Evolutionary conservation across 2,113 vertebrate species (phyloP).

Genomic region (Trichechus manatus): DNA sequence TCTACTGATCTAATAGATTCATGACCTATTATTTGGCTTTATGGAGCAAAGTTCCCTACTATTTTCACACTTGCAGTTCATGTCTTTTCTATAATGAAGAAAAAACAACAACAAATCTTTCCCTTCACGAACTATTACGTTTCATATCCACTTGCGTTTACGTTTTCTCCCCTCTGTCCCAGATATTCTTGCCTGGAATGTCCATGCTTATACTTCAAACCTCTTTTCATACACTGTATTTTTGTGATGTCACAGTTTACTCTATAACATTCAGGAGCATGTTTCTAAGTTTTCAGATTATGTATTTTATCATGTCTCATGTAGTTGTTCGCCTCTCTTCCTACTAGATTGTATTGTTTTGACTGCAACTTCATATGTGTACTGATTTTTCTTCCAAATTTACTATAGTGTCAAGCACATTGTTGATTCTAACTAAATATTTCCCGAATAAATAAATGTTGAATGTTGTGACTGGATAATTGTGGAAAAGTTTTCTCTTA

Average conservation of each 20-base stretch:
- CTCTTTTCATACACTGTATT: neutral
- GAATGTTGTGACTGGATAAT: neutral
- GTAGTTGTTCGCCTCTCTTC: neutral
- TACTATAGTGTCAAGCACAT: neutral
- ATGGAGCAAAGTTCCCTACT: neutral
- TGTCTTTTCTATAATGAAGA: neutral
- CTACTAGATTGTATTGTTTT: neutral
- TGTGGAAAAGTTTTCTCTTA: neutral
- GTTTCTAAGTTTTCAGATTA: neutral
- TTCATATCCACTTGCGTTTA: neutral
- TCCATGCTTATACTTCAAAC: neutral
- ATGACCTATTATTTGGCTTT: neutral
- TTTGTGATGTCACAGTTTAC: neutral
- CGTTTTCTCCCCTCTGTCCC: neutral
- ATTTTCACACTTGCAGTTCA: neutral
- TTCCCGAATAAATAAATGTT: constrained; percentile 51
- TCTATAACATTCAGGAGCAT: neutral
- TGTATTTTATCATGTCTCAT: neutral
- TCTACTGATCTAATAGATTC: neutral
- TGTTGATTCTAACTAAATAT: constrained; percentile 56
- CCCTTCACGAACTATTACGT: neutral
- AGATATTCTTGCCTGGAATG: neutral
- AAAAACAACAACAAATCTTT: neutral
- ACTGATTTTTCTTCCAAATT: neutral
- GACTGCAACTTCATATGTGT: neutral